Conservation (phyloP, 2,888 invertebrate genomes). For the Isoperla grammatica region DNA sequence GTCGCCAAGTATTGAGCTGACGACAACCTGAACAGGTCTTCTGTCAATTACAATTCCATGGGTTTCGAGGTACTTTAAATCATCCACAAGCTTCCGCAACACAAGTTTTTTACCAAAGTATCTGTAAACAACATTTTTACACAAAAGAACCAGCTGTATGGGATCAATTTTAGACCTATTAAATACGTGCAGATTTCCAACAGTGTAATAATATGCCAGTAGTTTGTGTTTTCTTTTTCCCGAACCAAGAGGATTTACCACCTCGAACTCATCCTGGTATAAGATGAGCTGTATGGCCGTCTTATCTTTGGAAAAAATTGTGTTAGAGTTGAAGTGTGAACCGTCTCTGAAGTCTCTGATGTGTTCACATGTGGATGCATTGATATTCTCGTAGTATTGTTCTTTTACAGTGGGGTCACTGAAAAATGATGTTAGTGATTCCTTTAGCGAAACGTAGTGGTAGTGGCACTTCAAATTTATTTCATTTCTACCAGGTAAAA, state of each 20-base stretch:
- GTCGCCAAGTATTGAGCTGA: neutral
- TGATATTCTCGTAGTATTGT: constrained; percentile 1
- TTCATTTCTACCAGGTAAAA: neutral
- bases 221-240: neutral
- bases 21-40: neutral
- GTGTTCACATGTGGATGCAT: neutral
- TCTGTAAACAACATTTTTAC: constrained; percentile 1
- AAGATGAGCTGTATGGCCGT: neutral
- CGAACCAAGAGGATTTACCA: constrained; percentile 4
- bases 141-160: constrained; percentile 6
- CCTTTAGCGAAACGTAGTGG: constrained; percentile 4
- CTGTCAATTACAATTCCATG: constrained; percentile 1
- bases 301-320: neutral
- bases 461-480: neutral
- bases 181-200: constrained; percentile 4
- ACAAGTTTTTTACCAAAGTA: constrained; percentile 1
- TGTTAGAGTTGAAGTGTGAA: neutral
- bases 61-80: constrained; percentile 2
- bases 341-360: neutral
- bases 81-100: neutral
- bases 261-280: constrained; percentile 6
- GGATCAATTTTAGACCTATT: constrained; percentile 7
- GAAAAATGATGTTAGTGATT: neutral
- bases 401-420: constrained; percentile 2
- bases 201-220: neutral